Base-by-base conservation (phyloP, 2,797 vertebrate species). In the Carduelis carduelis region DNA sequence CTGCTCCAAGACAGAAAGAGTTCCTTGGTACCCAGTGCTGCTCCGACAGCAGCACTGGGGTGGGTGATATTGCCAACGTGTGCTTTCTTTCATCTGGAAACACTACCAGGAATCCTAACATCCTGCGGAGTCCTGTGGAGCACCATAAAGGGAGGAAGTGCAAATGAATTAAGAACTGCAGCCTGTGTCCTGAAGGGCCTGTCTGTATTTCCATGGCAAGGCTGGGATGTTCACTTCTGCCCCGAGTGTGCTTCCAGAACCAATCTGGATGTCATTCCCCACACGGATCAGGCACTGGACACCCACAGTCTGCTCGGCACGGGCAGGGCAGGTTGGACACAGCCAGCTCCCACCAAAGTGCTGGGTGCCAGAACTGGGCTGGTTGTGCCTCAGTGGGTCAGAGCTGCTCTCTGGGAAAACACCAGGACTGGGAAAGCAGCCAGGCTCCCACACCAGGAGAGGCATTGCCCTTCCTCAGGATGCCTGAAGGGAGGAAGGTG, bases 1-100 rank as follows among this genome's bases (percentile, higher is more conserved):
- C 96, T 82, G 92, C 79, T 76, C 61, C 78, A 88, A 96, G 87
- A 91, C 85, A 93, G 64, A 50, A 95, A 93, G 84, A 64, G 76
- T 86, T 92, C 81, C 83, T 77, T 35, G 26, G 81, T 53, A 87
- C 21, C 88, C 72, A 93, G 93, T 30, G 43, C 80, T 4, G 57
- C 49, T 55, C 66, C 30, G 77, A 41, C 20, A 47, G 71, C 82
- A 86, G 90, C 28, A 56, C 83, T 8, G 23, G 49, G 27, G 74
- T 79, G 83, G 95, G 91, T 86, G 70, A 72, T 78, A 70, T 43
- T 76, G 90, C 75, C 74, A 82, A 7, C 6, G 46, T 16, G 30
- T 35, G 63, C 69, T 95, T 91, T 87, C 68, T 93, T 95, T 93
- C 89, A 55, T 56, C 72, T 34, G 52, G 72, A 90, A 82, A 84